These are phyloP conservation scores for Macheiramphus alcinus DNA, from an alignment of 2,113 vertebrate species.

Conservation along the genomic window DNA sequence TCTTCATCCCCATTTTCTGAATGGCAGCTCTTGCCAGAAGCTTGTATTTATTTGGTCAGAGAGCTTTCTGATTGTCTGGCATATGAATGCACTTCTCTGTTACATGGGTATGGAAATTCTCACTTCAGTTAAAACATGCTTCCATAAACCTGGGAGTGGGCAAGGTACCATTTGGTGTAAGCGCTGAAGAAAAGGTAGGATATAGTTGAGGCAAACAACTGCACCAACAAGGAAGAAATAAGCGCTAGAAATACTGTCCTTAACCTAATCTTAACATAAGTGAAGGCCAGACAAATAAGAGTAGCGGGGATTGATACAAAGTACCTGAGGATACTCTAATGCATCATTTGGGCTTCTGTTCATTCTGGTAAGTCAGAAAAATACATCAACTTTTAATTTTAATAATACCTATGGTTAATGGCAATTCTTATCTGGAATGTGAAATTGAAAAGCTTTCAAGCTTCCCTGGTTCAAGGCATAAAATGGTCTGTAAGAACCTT, in stretches of 20 bases:
- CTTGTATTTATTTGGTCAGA: neutral
- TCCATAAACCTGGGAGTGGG: neutral
- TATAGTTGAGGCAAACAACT: neutral
- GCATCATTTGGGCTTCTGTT: neutral
- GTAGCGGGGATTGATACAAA: neutral
- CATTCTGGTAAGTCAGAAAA: neutral
- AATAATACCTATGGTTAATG: neutral
- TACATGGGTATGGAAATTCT: neutral
- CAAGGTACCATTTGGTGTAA: neutral
- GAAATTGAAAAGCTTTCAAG: neutral
- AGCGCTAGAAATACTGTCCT: neutral
- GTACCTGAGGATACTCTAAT: neutral
- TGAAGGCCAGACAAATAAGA: too few species aligned
- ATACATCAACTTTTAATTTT: neutral
- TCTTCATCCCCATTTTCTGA: neutral
- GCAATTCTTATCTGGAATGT: neutral
- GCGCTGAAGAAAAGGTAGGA: neutral
- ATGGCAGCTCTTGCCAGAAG: neutral
- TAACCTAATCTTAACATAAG: neutral
- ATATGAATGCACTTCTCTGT: fast-evolving
- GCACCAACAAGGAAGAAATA: neutral
- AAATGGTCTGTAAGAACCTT: neutral
- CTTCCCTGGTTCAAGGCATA: neutral
- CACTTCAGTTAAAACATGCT: neutral
- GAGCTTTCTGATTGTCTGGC: neutral